Conservation (phyloP, 2,797 vertebrate species). For the Typhlichthys eigenmanni region DNA sequence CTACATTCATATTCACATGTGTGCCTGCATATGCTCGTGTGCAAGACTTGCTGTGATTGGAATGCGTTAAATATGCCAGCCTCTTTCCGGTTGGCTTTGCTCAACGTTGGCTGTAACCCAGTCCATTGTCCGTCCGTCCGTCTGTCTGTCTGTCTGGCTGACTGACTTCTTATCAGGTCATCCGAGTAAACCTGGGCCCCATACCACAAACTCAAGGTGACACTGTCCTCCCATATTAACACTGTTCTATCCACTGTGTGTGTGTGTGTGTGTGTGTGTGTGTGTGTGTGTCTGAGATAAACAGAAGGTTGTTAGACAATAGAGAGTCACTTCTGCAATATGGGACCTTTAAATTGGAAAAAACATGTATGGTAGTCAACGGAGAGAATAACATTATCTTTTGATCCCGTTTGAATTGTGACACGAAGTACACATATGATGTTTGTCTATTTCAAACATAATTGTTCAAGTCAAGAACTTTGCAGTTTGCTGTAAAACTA, state of each 20-base stretch:
- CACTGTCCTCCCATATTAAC: conserved; percentile 43
- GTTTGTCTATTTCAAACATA: too few relatives aligned
- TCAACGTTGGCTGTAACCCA: conserved; percentile 30
- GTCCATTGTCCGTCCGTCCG: conserved; percentile 20
- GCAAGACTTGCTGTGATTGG: conserved; percentile 18
- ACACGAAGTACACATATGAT: too few relatives aligned
- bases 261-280: conserved; percentile 1
- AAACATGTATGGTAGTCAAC: too few relatives aligned
- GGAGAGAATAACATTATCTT: too few relatives aligned
- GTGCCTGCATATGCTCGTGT: conserved; percentile 28
- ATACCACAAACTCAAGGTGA: conserved; percentile 52
- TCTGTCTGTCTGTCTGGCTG: conserved; percentile 15
- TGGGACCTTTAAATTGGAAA: too few relatives aligned
- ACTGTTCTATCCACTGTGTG: conserved; percentile 21
- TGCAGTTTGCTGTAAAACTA: too few relatives aligned
- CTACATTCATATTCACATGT: conserved; percentile 21
- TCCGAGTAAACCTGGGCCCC: conserved; percentile 20
- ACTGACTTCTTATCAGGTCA: conserved; percentile 40
- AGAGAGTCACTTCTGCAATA: too few relatives aligned
- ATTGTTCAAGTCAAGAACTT: too few relatives aligned
- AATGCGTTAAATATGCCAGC: conserved; percentile 30
- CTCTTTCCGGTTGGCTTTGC: conserved; percentile 32
- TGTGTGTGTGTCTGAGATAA: background rate
- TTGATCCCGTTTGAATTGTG: too few relatives aligned
- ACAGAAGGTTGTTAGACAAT: too few relatives aligned